phyloP scores from a whole-genome alignment of 2,888 invertebrate species.

The Euproctis similis region DNA sequence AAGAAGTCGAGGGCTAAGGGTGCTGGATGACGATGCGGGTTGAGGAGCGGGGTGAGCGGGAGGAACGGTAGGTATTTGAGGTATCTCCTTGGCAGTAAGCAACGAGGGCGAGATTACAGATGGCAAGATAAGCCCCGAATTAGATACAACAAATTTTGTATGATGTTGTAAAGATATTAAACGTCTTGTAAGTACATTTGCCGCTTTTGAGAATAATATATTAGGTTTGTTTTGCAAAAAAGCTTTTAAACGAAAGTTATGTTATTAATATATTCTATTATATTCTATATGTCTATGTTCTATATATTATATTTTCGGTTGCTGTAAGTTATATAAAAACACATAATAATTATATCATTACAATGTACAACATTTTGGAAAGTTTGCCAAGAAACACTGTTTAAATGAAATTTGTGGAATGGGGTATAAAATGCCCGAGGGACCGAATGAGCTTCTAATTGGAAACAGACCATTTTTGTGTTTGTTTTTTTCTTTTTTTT shows the following conservation, averaged over 20 bases:
- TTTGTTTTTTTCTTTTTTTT: no score
- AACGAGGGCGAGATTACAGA: constrained; percentile 65
- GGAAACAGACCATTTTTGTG: no score
- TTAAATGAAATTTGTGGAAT: no score
- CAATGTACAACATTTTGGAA: no score
- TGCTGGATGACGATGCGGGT: constrained; percentile 28
- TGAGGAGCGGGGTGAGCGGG: constrained; percentile 18
- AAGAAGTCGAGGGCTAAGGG: constrained; percentile 52
- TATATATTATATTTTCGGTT: no score
- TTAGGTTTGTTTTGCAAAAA: constrained; percentile 52
- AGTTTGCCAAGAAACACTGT: no score
- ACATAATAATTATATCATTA: no score
- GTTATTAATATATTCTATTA: constrained; percentile 22
- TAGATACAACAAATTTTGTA: constrained; percentile 72
- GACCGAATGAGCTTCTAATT: no score
- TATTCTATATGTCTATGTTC: no score
- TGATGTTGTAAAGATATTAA: constrained; percentile 68
- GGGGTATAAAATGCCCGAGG: no score
- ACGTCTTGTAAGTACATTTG: constrained; percentile 41
- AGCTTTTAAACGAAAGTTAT: constrained; percentile 33
- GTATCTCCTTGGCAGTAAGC: constrained; percentile 49
- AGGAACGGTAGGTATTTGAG: constrained; percentile 45
- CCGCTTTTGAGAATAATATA: constrained; percentile 70
- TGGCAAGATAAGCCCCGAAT: constrained; percentile 73
- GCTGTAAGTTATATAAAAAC: no score